A percentile compares a stretch with the other conserved stretches of the same genome.
phyloP scores from a whole-genome alignment of 2,888 invertebrate genomes.

The Hypena proboscidalis region DNA sequence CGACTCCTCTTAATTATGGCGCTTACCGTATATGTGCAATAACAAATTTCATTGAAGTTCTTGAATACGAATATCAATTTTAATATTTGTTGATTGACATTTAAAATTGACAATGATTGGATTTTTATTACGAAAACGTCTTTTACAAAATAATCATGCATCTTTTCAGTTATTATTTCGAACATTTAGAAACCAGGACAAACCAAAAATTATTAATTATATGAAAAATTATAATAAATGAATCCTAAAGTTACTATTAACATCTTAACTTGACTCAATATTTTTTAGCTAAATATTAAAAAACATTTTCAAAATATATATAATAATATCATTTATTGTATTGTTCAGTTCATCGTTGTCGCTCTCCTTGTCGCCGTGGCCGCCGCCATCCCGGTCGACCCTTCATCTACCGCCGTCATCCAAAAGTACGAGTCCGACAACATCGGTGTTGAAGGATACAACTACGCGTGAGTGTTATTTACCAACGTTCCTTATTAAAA shows the following conservation, averaged over 20 bases:
- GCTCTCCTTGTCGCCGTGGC: conserved; percentile 64
- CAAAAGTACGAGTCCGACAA: conserved; percentile 50
- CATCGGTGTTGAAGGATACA: conserved; percentile 64
- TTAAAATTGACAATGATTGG: conserved; percentile 5
- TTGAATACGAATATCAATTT: conserved; percentile 29
- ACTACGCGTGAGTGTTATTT: conserved; percentile 51
- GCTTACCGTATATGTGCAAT: conserved; percentile 21
- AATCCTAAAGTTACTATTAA: too few species aligned
- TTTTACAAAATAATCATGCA: too few species aligned
- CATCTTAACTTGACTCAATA: neutral
- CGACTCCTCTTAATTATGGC: conserved; percentile 35
- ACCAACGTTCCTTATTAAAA: neutral
- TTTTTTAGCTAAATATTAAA: neutral
- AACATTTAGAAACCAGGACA: too few species aligned
- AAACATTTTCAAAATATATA: neutral
- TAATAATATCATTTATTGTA: neutral
- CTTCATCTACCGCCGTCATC: conserved; percentile 47
- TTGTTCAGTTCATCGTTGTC: conserved; percentile 61
- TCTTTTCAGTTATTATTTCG: too few species aligned
- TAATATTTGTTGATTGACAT: conserved; percentile 11
- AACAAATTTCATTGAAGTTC: conserved; percentile 36
- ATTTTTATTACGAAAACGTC: neutral
- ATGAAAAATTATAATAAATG: too few species aligned
- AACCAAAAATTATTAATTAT: too few species aligned
- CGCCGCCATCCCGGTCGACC: conserved; percentile 50